These are phyloP conservation scores for Xestia sexstrigata DNA, from an alignment of 2,888 invertebrate species.

Conservation along the genomic window DNA sequence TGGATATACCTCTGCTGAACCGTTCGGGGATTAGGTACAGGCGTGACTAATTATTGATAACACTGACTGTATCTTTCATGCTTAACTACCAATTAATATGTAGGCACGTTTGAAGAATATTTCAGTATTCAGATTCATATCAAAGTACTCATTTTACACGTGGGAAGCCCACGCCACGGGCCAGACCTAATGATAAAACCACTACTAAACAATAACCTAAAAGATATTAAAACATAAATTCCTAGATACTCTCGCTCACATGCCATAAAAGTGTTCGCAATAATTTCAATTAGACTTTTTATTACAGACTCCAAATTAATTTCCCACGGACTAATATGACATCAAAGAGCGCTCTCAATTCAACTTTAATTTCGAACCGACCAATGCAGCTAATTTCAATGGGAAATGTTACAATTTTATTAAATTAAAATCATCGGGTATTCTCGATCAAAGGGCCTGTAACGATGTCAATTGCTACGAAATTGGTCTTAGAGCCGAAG, in stretches of 20 bases:
- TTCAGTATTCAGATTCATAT: too few relatives aligned
- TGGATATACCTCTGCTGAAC: too few relatives aligned
- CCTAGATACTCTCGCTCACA: background rate
- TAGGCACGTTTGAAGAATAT: too few relatives aligned
- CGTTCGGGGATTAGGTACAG: too few relatives aligned
- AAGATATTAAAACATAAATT: conserved; percentile 13
- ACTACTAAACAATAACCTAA: background rate
- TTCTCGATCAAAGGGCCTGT: conserved; percentile 84
- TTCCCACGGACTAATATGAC: conserved; percentile 57
- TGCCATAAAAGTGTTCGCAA: conserved; percentile 48
- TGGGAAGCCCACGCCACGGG: background rate
- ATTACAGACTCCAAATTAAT: conserved; percentile 57
- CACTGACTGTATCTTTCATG: too few relatives aligned
- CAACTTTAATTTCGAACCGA: conserved; percentile 63
- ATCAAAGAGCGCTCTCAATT: conserved; percentile 67
- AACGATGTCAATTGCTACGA: conserved; percentile 84
- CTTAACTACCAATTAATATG: too few relatives aligned
- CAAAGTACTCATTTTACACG: background rate
- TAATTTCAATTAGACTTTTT: conserved; percentile 41
- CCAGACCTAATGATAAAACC: background rate
- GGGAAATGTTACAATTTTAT: conserved; percentile 77
- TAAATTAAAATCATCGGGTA: conserved; percentile 83
- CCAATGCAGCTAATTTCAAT: conserved; percentile 66
- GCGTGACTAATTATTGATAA: too few relatives aligned
- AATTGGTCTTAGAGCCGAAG: conserved; percentile 84